Conservation (phyloP, 2,113 vertebrate genomes). For the Festucalex cinctus region DNA sequence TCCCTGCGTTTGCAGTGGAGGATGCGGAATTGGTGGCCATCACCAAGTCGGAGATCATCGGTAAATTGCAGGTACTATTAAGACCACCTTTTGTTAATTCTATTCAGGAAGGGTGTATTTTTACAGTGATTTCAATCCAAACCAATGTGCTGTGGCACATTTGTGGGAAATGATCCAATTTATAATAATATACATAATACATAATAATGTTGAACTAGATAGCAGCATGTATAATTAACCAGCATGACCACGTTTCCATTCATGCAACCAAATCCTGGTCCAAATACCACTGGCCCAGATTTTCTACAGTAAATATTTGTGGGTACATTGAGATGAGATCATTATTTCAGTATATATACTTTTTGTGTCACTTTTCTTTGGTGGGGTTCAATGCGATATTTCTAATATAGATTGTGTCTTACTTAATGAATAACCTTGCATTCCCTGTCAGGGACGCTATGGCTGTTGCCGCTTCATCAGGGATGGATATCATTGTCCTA, state of each 20-base stretch:
- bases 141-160: background rate
- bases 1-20: conserved; percentile 96
- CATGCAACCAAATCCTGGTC: background rate
- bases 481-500: conserved; percentile 94
- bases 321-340: background rate
- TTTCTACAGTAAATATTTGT: background rate
- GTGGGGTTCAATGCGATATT: background rate
- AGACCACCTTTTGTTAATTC: background rate
- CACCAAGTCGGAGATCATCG: conserved; percentile 95
- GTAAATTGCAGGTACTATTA: conserved; percentile 84
- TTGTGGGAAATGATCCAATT: background rate
- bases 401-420: too few relatives aligned
- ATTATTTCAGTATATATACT: background rate
- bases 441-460: conserved; percentile 82
- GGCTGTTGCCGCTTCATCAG: conserved; percentile 96
- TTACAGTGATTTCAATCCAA: background rate
- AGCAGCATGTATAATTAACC: background rate
- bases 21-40: conserved; percentile 87
- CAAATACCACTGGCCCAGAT: too few relatives aligned
- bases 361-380: background rate
- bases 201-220: too few relatives aligned
- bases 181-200: too few relatives aligned
- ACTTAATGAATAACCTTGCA: too few relatives aligned
- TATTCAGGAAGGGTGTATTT: background rate
- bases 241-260: background rate